Percentiles rank a stretch among this genome's conserved stretches.
Conservation (phyloP, 2,113 vertebrate genomes). For the Crocuta crocuta region DNA sequence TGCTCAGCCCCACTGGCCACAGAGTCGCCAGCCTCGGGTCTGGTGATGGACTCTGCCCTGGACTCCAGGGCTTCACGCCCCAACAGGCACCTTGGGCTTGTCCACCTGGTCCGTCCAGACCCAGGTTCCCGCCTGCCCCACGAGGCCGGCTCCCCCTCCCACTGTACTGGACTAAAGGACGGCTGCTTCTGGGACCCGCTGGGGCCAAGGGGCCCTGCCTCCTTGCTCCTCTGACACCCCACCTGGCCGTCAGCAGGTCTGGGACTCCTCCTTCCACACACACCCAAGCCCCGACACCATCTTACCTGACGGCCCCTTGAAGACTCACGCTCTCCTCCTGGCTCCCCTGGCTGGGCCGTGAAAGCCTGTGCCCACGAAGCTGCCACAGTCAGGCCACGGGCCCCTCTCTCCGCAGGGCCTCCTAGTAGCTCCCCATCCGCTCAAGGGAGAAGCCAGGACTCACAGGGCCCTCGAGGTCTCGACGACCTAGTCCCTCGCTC, state of each 20-base stretch:
- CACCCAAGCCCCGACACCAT: too few relatives aligned
- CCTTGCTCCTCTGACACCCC: background rate
- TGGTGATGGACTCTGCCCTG: background rate
- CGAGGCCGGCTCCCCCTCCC: too few relatives aligned
- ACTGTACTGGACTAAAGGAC: background rate
- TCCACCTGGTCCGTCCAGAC: background rate
- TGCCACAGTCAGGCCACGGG: background rate
- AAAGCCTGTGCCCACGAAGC: background rate
- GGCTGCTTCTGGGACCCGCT: background rate
- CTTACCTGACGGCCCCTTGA: background rate
- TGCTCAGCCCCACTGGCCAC: background rate
- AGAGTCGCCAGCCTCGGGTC: background rate
- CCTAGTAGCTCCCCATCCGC: background rate
- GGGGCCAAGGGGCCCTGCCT: background rate
- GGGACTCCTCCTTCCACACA: background rate
- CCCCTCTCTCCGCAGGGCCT: background rate
- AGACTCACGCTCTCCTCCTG: background rate
- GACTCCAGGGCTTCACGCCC: background rate
- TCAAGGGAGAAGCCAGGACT: too few relatives aligned
- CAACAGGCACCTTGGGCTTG: rapidly evolving
- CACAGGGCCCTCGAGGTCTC: background rate
- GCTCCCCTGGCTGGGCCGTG: background rate
- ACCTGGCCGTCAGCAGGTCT: too few relatives aligned
- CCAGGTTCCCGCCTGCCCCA: background rate
- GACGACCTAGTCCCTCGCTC: background rate